phyloP scores from a whole-genome alignment of 23 tunicate species.

The Aplidium turbinatum region DNA sequence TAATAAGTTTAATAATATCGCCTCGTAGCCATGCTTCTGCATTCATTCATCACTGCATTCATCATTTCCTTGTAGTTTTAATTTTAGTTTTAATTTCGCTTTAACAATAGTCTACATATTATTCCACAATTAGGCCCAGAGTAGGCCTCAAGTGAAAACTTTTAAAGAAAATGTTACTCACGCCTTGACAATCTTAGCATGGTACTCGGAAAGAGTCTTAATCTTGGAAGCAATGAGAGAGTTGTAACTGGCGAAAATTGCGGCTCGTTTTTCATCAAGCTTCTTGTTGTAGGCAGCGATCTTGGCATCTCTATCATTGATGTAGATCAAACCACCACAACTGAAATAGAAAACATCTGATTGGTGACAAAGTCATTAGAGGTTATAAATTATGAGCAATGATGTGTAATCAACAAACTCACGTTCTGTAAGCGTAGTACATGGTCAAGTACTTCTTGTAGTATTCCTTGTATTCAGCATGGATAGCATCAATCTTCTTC shows the following conservation, averaged over 20 bases:
- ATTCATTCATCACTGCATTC: no score
- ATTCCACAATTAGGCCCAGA: no score
- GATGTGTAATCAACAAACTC: no score
- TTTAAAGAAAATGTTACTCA: constrained; percentile 2
- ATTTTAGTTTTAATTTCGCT: no score
- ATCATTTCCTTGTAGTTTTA: no score
- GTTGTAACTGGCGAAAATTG: constrained; percentile 25
- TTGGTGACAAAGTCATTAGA: no score
- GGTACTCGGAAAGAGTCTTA: constrained; percentile 13
- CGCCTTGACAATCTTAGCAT: constrained; percentile 34
- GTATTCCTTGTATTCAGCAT: constrained; percentile 24
- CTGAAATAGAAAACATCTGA: constrained; percentile 18
- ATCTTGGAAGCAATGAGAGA: constrained; percentile 36
- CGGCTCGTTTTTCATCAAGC: constrained; percentile 28
- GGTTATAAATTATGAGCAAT: no score
- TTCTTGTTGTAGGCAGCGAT: constrained; percentile 31
- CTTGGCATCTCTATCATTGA: constrained; percentile 33
- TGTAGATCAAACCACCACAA: constrained; percentile 15
- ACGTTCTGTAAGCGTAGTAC: constrained; percentile 40
- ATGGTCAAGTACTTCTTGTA: constrained; percentile 35
- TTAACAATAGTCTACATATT: no score
- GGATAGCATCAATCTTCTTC: constrained; percentile 21
- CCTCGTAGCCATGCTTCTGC: no score
- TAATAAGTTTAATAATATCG: no score
- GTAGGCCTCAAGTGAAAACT: no score